Base-by-base conservation (phyloP, 2,797 vertebrate species). In the Halcyon chelicuti region DNA sequence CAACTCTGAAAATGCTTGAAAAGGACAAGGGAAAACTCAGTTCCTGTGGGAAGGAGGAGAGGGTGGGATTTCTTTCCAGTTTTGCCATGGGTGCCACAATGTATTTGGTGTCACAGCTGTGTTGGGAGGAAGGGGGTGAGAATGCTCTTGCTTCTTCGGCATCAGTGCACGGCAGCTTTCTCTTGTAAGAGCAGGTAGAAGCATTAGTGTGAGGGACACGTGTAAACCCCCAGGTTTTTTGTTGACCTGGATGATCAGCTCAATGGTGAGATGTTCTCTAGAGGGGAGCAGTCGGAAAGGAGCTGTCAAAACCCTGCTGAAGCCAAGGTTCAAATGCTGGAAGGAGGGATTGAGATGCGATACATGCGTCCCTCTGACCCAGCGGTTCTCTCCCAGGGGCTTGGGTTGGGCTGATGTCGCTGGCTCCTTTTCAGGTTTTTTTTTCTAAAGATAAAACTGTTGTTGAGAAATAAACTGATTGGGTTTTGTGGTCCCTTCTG, bases 341-440 rank as follows among this genome's bases (percentile, higher is more conserved):
- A 21, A 23, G 37, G 42, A 54, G 46, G 31, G 51, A 26, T 4
- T 21, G n/a, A 28, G 73, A 37, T 0, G 1, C 5, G 16, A 9
- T 7, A 10, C 0, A 4, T 40, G 31, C 22, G 54, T 33, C 54
- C 54, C 12, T n/a, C 23, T 10, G 11, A 37, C 13, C 33, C 28
- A 5, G 44, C 1, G 3, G 14, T 20, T 42, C 44, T 44, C 31
- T 44, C 46, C 16, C 12, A 52, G 49, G 37, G 20, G 10, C 22
- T 67, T 12, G 6, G 8, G 35, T 63, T 0, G 2, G 37, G 46
- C 17, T 52, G 54, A n/a, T 18, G 52, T 26, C 0, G 0, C 82
- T 47, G 51, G 12, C 16, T 54, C 31, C 25, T 33, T 1, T 2
- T 8, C 44, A 5, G 70, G 14, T 14, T 67, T 86, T 74, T 78